phyloP scores from a whole-genome alignment of 2,888 invertebrate species.

The Oxytorus armatus region DNA sequence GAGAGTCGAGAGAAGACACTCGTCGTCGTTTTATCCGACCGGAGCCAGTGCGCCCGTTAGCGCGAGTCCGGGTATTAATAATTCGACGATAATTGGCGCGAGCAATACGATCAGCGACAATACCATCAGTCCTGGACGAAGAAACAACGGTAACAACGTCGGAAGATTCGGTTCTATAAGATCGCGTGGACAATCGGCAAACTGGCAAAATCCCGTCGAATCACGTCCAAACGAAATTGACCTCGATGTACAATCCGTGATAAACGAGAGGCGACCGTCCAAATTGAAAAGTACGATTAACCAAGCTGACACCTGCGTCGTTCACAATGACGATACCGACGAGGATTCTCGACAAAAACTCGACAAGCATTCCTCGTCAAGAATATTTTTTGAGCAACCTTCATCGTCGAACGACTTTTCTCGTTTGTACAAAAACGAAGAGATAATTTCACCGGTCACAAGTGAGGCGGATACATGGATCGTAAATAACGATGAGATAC shows the following conservation, averaged over 20 bases:
- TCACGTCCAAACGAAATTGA: constrained; percentile 66
- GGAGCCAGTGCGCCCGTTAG: background rate
- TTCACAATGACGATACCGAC: background rate
- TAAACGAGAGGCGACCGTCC: constrained; percentile 82
- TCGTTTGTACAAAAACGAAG: constrained; percentile 13
- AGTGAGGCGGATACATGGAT: background rate
- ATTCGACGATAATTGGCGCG: too few species aligned
- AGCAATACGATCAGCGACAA: background rate
- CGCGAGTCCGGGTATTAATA: too few species aligned
- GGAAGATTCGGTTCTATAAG: constrained; percentile 53
- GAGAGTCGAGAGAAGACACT: constrained; percentile 37
- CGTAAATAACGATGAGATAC: background rate
- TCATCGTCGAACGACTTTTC: constrained; percentile 27
- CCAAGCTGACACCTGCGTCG: constrained; percentile 32
- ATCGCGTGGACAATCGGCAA: constrained; percentile 2
- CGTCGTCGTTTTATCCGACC: constrained; percentile 8
- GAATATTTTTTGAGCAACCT: background rate
- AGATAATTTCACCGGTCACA: background rate
- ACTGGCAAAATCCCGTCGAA: constrained; percentile 39
- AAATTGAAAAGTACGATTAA: constrained; percentile 74
- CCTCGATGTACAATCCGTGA: constrained; percentile 82
- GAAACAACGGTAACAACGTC: constrained; percentile 28
- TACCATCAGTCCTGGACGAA: constrained; percentile 22
- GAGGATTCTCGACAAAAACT: constrained; percentile 16
- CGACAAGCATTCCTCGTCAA: background rate